A percentile compares a stretch with the other conserved stretches of the same genome.
Conservation (phyloP, 2,888 invertebrate genomes). For the Drosophila prostipennis region DNA sequence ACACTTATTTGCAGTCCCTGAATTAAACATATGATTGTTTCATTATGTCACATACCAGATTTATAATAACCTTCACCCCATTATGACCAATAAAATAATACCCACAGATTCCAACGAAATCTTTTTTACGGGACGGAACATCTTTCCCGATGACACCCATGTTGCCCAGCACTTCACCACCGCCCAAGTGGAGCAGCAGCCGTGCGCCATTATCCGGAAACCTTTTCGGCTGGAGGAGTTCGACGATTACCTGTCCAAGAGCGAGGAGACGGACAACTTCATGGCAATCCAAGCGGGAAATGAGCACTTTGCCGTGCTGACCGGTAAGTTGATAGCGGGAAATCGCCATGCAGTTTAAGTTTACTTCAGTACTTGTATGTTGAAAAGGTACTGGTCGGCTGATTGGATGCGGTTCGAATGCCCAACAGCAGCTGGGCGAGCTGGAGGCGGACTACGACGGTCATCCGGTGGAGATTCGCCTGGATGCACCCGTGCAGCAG, state of each 20-base stretch:
- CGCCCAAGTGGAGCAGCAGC: constrained; percentile 68
- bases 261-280: constrained; percentile 82
- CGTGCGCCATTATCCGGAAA: constrained; percentile 78
- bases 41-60: no score
- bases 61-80: not conserved
- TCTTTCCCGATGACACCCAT: constrained; percentile 75
- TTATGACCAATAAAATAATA: not conserved
- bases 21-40: no score
- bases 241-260: constrained; percentile 79
- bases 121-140: constrained; percentile 83
- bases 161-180: constrained; percentile 78
- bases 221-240: constrained; percentile 83
- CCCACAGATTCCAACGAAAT: constrained; percentile 82
- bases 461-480: constrained; percentile 79
- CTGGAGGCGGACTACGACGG: constrained; percentile 65
- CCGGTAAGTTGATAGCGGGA: constrained; percentile 78
- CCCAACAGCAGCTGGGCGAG: constrained; percentile 79
- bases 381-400: constrained; percentile 80
- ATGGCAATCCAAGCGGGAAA: constrained; percentile 81
- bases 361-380: not conserved
- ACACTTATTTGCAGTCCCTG: no score
- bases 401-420: constrained; percentile 83
- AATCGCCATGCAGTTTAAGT: not conserved
- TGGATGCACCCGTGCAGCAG: constrained; percentile 78
- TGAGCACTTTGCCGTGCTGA: constrained; percentile 83